Conservation (phyloP, 1,140 invertebrate species). For the Zaprionus davidi region DNA sequence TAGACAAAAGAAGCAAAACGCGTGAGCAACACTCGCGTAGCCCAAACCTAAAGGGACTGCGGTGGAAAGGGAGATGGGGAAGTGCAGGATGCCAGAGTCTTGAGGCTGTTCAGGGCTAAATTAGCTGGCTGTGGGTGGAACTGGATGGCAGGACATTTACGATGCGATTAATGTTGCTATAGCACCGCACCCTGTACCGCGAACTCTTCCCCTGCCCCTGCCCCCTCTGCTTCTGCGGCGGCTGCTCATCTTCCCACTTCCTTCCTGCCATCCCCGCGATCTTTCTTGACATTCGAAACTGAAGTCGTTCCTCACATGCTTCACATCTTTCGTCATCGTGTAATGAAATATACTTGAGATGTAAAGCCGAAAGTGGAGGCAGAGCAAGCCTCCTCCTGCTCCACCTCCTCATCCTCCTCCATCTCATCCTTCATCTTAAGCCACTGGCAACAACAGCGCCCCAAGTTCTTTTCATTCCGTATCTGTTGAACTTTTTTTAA, state of each 20-base stretch:
- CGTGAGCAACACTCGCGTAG: neutral
- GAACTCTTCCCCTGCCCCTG: neutral
- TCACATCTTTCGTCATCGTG: slow-evolving; percentile 37
- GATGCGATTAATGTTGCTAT: slow-evolving; percentile 73
- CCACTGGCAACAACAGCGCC: slow-evolving; percentile 19
- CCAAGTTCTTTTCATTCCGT: slow-evolving; percentile 41
- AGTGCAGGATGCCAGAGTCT: slow-evolving; percentile 9
- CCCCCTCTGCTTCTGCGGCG: neutral
- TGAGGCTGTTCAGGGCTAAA: slow-evolving; percentile 71
- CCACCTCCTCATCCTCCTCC: too few relatives aligned
- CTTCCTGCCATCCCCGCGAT: slow-evolving; percentile 28
- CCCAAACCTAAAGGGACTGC: neutral
- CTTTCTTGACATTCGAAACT: slow-evolving; percentile 73
- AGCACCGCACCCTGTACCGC: neutral
- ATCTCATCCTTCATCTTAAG: slow-evolving; percentile 1
- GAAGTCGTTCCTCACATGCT: slow-evolving; percentile 30
- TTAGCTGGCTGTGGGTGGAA: slow-evolving; percentile 64
- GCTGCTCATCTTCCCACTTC: neutral
- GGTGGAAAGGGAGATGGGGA: neutral
- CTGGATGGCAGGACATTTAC: slow-evolving; percentile 46
- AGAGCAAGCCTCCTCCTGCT: neutral
- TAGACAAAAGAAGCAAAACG: slow-evolving; percentile 44
- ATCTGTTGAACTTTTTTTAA: slow-evolving; percentile 58
- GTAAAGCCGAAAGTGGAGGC: slow-evolving; percentile 21
- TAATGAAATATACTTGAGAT: slow-evolving; percentile 80